Percentiles rank a stretch among this genome's conserved stretches.
These are phyloP conservation scores for Coelinius sp. DNA, from an alignment of 2,888 invertebrate species.

Conservation along the genomic window DNA sequence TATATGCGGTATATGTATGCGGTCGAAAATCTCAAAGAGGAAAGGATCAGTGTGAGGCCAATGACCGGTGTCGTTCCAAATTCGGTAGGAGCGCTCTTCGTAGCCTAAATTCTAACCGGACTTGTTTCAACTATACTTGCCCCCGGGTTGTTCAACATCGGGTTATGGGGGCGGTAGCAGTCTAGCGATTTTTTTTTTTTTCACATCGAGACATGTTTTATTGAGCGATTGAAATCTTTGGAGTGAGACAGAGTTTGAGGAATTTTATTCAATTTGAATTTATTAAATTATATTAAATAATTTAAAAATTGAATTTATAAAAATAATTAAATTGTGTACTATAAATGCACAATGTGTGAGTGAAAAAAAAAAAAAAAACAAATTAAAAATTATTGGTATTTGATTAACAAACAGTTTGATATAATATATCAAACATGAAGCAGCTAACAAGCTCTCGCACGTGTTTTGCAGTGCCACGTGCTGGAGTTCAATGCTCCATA, in stretches of 20 bases:
- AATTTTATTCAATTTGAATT: no score
- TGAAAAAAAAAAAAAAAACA: neutral
- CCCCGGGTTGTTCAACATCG: slow-evolving; percentile 35
- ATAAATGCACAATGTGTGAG: neutral
- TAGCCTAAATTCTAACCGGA: slow-evolving; percentile 70
- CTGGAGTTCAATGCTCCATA: neutral
- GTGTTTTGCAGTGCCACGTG: slow-evolving; percentile 9
- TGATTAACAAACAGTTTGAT: neutral
- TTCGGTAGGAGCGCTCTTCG: slow-evolving; percentile 65
- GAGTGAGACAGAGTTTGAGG: no score
- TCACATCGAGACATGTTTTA: no score
- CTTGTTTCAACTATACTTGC: slow-evolving; percentile 44
- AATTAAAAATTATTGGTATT: neutral
- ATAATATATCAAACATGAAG: neutral
- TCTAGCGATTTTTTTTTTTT: slow-evolving; percentile 3
- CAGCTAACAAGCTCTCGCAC: neutral
- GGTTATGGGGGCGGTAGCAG: slow-evolving; percentile 37
- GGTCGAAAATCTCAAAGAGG: slow-evolving; percentile 4
- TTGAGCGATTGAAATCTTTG: neutral
- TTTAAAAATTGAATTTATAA: neutral
- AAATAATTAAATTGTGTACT: neutral
- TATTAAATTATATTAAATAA: no score
- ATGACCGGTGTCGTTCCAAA: slow-evolving; percentile 68
- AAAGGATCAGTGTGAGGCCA: slow-evolving; percentile 52
- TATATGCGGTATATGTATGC: neutral